Conservation (phyloP, 2,797 vertebrate genomes). For the Helostoma temminkii region DNA sequence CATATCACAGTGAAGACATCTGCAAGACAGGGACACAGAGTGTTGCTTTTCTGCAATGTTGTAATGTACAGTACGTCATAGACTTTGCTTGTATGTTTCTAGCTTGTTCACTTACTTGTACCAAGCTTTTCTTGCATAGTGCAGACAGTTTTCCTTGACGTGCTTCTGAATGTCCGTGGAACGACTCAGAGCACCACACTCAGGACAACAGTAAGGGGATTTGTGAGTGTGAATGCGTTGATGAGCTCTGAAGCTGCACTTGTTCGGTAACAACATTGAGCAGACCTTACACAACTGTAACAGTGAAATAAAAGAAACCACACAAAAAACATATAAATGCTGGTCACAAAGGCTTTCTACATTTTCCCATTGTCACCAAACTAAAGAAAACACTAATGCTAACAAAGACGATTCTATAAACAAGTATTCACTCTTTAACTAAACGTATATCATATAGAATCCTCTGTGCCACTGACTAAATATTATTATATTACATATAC, state of each 20-base stretch:
- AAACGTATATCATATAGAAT: too few species aligned
- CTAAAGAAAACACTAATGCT: too few species aligned
- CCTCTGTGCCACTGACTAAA: background rate
- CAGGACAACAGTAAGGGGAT: constrained; percentile 95
- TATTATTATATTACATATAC: too few species aligned
- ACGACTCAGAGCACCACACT: constrained; percentile 92
- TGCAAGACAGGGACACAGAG: constrained; percentile 60
- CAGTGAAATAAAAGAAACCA: background rate
- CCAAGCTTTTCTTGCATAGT: constrained; percentile 94
- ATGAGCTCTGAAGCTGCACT: constrained; percentile 94
- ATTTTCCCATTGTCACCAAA: too few species aligned
- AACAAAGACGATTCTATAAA: too few species aligned
- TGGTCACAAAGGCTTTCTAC: background rate
- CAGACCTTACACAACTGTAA: constrained; percentile 92
- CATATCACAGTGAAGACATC: constrained; percentile 96
- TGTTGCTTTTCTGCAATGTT: background rate
- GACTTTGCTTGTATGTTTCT: background rate
- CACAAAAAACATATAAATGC: constrained; percentile 8
- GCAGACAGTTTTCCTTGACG: constrained; percentile 96
- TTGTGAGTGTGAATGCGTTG: constrained; percentile 94
- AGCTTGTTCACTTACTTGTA: constrained; percentile 88
- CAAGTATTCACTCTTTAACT: too few species aligned
- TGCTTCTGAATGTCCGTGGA: constrained; percentile 96
- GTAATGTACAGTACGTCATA: background rate
- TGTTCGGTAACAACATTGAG: constrained; percentile 96